Base-by-base conservation (phyloP, 2,113 vertebrate genomes). In the Thermophis baileyi region DNA sequence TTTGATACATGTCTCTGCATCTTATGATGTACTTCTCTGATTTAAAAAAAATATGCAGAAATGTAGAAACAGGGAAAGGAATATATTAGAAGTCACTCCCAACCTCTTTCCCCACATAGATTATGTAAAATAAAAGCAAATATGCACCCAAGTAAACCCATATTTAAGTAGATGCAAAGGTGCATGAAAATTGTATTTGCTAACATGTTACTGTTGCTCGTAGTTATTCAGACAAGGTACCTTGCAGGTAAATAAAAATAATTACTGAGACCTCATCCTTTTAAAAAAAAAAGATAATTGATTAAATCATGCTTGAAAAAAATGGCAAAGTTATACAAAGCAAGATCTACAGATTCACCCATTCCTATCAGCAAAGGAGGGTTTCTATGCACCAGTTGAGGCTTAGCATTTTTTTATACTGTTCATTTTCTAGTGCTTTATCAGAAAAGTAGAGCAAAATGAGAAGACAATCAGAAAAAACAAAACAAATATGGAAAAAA, bases 401-500 rank as follows among this genome's bases (percentile, higher is more conserved):
- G 27, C 30, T 40, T 57, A 91, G 50, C 12, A 9, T 40, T 81
- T 81, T 81, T 81, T 35, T 81, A 18, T 7, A 69, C 6, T 27
- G 54, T 85, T 85, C 5, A 44, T 55, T 86, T 46, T n/a, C 49
- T 25, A 54, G 6, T 30, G 50, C 35, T 54, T 85, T 54, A 46
- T 24, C 50, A 91, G 50, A 53, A 85, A 54, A 54, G 22, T 81
- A 40, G 49, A 81, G n/a, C n/a, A 16, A 54, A 55, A 54, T 44
- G 16, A 91, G 35, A 18, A 74, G 12, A 54, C n/a, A 54, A 20
- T 54, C 14, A 54, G 11, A 40, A 25, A 93, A 90, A 87, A 88
- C 69, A 57, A 95, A 89, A 85, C 2, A 89, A 94, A 89, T 86
- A 94, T 57, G 92, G 1, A 90, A 9, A 22, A n/a, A n/a, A 22